Evolutionary conservation across 2,797 vertebrate species (phyloP), one percentile per base, ranked within the genome.

Genomic region (Acanthis flammea): DNA sequence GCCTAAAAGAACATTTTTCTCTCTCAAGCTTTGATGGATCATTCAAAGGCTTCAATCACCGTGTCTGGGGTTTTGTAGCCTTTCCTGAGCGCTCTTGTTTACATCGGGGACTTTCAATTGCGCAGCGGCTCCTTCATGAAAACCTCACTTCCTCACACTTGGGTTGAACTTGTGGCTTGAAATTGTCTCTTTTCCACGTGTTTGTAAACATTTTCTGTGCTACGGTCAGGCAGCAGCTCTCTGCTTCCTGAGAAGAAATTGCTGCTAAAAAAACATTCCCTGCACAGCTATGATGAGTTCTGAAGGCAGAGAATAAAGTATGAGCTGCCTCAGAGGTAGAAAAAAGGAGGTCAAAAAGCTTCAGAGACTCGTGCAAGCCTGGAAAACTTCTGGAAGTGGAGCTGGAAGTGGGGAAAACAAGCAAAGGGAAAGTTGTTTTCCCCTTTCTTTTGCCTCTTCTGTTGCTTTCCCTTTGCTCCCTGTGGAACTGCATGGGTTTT

Each of bases 31-130:
- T 93, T 96, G 86, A 86, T 84, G 80, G 73, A 78, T 95, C 92
- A 31, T 58, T 94, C 94, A 87, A 91, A 95, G 70, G 48, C 83
- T 95, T 93, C 95, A 48, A 17, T 30, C 87, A 11, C 41, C 31
- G 11, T 2, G 0, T 41, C 45, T 86, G 1, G 0, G 44, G 55
- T 66, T 78, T 28, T 51, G 86, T 15, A 88, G 89, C 80, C 57
- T 90, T 81, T 72, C 73, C 79, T 15, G 53, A 88, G 80, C 12
- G 0, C 62, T 70, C 42, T 11, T 94, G 91, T 95, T 96, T 96
- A 87, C 95, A 73, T 47, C 51, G 10, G 96, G 70, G 94, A 93
- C 58, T 66, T 92, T 6, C 58, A n/a, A 33, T 14, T 13, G 35
- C 94, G 22, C 83, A 78, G 30, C 1, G 0, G 54, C 4, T 90